Evolutionary conservation across 2,113 vertebrate species (phyloP), one percentile per base, ranked within the genome.

Genomic region (Spea bombifrons): DNA sequence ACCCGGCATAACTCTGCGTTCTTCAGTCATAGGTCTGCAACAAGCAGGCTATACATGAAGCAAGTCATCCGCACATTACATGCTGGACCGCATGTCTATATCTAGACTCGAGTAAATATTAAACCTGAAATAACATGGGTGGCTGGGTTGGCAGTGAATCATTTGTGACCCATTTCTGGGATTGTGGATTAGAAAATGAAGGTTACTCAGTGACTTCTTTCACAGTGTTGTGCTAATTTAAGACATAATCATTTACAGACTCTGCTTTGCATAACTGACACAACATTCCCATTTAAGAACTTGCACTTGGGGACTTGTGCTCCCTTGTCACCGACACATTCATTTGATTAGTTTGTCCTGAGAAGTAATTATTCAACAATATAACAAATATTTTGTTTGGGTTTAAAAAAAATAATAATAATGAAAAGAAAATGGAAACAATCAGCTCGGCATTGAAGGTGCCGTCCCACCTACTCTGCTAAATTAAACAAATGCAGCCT

Each of bases 121-220:
- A 73, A 74, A 74, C 78, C 68, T 68, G 78, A 80, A 80, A 80
- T 74, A 80, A 80, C 78, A 74, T 65, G 78, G 78, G 78, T 80
- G 71, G 78, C 78, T 80, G 64, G 12, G 65, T 46, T 74, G 71
- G 71, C 71, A 74, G 78, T 67, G 52, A 80, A 66, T 65, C 53
- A 74, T 73, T 49, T 74, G 78, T 74, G 78, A 80, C 78, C 78
- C 78, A 73, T 67, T 80, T 80, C 71, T 73, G 71, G 78, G 78
- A 74, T 67, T 68, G 78, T 61, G 78, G 71, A 74, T 80, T 74
- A 68, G 71, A 74, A 68, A 15, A 30, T 13, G 55, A 80, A 80
- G 78, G 78, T 68, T 80, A 80, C 53, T 80, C 52, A 80, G 78
- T 80, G 78, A 80, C 52, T 80, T 65, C 78, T 80, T 80, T 80